Percentiles rank a stretch among this genome's conserved stretches.
Evolutionary conservation across 2,113 vertebrate genomes (phyloP).

Genomic region (Thamnaconus septentrionalis): DNA sequence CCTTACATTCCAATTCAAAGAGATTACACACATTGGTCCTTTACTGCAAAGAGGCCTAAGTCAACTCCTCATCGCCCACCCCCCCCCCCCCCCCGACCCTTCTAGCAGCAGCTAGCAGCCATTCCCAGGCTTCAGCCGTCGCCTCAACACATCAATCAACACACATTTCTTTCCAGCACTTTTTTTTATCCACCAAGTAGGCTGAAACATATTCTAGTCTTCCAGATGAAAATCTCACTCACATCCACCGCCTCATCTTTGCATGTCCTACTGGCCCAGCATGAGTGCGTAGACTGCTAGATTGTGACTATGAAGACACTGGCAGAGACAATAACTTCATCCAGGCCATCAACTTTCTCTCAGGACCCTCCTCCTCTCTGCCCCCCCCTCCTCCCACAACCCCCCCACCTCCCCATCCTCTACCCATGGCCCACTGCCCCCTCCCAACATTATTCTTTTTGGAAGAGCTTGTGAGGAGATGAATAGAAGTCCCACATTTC

Average conservation of each 20-base stretch:
- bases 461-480: slow-evolving; percentile 50
- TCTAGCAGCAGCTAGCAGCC: slow-evolving; percentile 29
- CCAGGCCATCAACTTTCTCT: slow-evolving; percentile 63
- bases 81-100: slow-evolving; percentile 7
- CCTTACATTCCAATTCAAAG: slow-evolving; percentile 70
- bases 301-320: slow-evolving; percentile 45
- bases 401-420: slow-evolving; percentile 9
- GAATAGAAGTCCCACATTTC: slow-evolving; percentile 73
- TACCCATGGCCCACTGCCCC: slow-evolving; percentile 33
- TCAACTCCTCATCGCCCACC: slow-evolving; percentile 44
- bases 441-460: slow-evolving; percentile 50
- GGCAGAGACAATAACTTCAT: slow-evolving; percentile 56
- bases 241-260: not conserved
- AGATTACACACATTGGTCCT: slow-evolving; percentile 64
- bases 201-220: slow-evolving; percentile 18
- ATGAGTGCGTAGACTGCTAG: slow-evolving; percentile 34
- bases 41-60: slow-evolving; percentile 60
- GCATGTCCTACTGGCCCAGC: slow-evolving; percentile 42
- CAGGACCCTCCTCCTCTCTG: slow-evolving; percentile 23
- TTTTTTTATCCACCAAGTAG: slow-evolving; percentile 18
- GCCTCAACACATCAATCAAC: slow-evolving; percentile 54
- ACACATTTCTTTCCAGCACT: slow-evolving; percentile 14
- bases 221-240: not conserved
- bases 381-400: too few relatives aligned
- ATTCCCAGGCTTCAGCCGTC: slow-evolving; percentile 64